Evolutionary conservation across 2,797 vertebrate genomes (phyloP).

Genomic region (Centroberyx gerrardi): DNA sequence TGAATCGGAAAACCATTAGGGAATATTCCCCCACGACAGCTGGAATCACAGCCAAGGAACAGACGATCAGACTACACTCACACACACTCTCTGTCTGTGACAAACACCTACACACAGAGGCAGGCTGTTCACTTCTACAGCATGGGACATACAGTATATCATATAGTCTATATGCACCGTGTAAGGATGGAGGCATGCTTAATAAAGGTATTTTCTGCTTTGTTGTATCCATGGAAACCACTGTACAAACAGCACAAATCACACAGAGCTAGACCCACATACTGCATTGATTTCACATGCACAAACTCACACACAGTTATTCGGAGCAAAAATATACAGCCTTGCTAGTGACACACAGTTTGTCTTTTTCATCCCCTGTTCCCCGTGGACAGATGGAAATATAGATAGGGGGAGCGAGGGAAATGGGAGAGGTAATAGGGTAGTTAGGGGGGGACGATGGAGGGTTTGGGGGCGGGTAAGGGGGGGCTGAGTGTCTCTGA

Average conservation of each 20-base stretch:
- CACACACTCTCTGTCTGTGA: slow-evolving; percentile 38
- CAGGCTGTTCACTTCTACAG: slow-evolving; percentile 26
- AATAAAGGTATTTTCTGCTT: slow-evolving; percentile 30
- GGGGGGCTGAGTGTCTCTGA: slow-evolving; percentile 57
- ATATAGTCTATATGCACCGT: slow-evolving; percentile 4
- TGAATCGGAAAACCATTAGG: slow-evolving; percentile 59
- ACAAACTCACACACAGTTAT: slow-evolving; percentile 15
- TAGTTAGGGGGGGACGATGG: slow-evolving; percentile 55
- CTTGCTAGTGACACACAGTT: neutral
- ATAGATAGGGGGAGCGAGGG: slow-evolving; percentile 62
- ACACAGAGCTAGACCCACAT: slow-evolving; percentile 22
- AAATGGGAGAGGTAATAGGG: slow-evolving; percentile 73
- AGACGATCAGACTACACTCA: slow-evolving; percentile 33
- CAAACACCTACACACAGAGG: slow-evolving; percentile 44
- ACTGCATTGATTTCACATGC: neutral
- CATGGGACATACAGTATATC: slow-evolving; percentile 28
- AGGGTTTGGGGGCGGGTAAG: slow-evolving; percentile 13
- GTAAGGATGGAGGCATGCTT: slow-evolving; percentile 23
- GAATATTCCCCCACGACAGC: slow-evolving; percentile 69
- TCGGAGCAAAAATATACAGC: slow-evolving; percentile 34
- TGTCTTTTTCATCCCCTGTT: slow-evolving; percentile 52
- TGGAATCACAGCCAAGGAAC: slow-evolving; percentile 67
- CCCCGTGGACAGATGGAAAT: slow-evolving; percentile 70
- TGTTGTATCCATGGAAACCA: slow-evolving; percentile 22
- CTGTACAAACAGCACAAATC: slow-evolving; percentile 38